Evolutionary conservation across 2,113 vertebrate species (phyloP), one percentile per base, ranked within the genome.

Genomic region (Dromas ardeola): DNA sequence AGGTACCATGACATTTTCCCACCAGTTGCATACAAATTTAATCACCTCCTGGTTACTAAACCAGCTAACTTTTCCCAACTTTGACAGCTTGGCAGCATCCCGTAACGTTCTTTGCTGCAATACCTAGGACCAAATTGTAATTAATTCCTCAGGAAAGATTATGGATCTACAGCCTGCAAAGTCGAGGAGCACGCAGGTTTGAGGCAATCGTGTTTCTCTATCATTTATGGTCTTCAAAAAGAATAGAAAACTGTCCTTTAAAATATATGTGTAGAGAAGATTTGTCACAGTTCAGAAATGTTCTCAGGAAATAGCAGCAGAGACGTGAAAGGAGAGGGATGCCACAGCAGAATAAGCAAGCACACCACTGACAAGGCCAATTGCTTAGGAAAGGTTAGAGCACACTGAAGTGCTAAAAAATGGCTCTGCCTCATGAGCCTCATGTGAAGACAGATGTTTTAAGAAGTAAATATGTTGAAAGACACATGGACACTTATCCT

Each of bases 1-100:
- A 59, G 16, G 38, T 3, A 3, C 21, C 21, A 29, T 1, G 2
- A 1, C 43, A 38, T 18, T 36, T 86, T 63, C 47, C 4, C 3
- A 34, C 2, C 45, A 36, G 8, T 4, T 78, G 11, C 15, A 3
- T 10, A 29, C 2, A 29, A 26, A 40, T 78, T 55, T 10, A 55
- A 34, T 43, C 53, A 38, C 34, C 36, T 30, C 18, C 66, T 38
- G 43, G 11, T 55, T 17, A 23, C 3, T 27, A 45, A 93, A 50
- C 5, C 53, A 82, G 47, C 10, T 72, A 8, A 7, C 34, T 56
- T 66, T 67, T 58, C 73, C 74, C 50, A 43, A 6, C 34, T 26
- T 16, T 29, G 19, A 4, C 26, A 66, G 34, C 13, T 11, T 61
- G 32, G 32, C 27, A 58, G 15, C 14, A 43, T 10, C 27, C 43